Percentiles rank a stretch among this genome's conserved stretches.
Evolutionary conservation across 2,797 vertebrate species (phyloP).

Genomic region (Clarias pachynema): DNA sequence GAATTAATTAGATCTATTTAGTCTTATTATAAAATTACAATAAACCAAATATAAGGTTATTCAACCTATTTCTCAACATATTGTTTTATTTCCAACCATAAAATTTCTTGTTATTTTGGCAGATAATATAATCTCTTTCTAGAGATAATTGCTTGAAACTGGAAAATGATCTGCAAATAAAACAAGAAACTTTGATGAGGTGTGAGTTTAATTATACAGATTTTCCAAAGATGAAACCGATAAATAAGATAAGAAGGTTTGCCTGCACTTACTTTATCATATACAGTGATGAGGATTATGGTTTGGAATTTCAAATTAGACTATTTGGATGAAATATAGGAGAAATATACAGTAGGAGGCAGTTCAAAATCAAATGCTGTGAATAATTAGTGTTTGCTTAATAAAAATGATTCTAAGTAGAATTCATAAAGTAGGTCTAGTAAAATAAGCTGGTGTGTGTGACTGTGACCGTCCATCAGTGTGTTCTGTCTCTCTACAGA

Average conservation of each 20-base stretch:
- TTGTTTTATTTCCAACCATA: too few relatives aligned
- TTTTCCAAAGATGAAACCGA: neutral
- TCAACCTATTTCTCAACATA: too few relatives aligned
- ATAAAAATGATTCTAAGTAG: neutral
- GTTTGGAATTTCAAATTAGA: neutral
- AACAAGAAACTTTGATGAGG: neutral
- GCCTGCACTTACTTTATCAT: neutral
- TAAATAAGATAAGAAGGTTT: neutral
- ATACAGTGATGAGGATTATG: neutral
- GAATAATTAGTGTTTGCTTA: neutral
- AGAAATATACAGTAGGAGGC: neutral
- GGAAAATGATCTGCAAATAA: too few relatives aligned
- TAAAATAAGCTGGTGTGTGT: neutral
- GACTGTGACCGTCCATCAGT: conserved; percentile 23
- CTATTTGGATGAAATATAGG: neutral
- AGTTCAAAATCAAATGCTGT: neutral
- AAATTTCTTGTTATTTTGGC: too few relatives aligned
- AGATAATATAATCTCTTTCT: too few relatives aligned
- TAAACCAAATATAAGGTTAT: too few relatives aligned
- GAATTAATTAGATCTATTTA: too few relatives aligned
- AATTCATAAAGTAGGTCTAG: neutral
- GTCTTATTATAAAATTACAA: too few relatives aligned
- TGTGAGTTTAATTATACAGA: neutral
- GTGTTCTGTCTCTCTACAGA: conserved; percentile 14
- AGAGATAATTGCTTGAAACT: too few relatives aligned